Evolutionary conservation across 2,888 invertebrate species (phyloP), one percentile per base, ranked within the genome.

Genomic region (Cephus spinipes): DNA sequence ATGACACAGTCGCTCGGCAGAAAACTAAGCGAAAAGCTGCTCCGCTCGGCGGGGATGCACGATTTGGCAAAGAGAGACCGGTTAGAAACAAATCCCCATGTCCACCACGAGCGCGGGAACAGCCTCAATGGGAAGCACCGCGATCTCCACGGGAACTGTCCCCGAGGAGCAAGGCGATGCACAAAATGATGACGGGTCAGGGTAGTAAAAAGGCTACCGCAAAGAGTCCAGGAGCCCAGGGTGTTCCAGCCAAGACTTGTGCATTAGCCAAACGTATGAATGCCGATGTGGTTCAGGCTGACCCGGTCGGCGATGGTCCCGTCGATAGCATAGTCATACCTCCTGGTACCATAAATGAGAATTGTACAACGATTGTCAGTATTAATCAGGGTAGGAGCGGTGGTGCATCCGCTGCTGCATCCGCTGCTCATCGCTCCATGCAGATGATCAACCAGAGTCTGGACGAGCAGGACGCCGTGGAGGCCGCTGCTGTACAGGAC

Each of bases 251-350:
- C 31, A 85, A 81, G n/a, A 86, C 88, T 9, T 77, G 71, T 12
- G 83, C 88, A 69, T 79, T 87, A 11, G 89, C 89, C 0, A 83
- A 78, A 68, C 75, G 83, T 4, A 87, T 88, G 83, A 84, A 87
- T 73, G 90, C 90, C 1, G 87, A 89, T 12, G 79, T 89, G 31
- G 77, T 89, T 4, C 86, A 85, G 32, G 89, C 89, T 0, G 86
- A 87, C 23, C 86, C 87, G 0, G 79, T 89, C 31, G 84, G 84
- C 35, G 81, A 83, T 0, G 85, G 88, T 11, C 85, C 85, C 6
- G 82, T 90, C 11, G 86, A 85, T 31, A 87, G 85, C 31, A 81
- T 90, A 11, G 85, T 90, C 12, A 89, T 90, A 78, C 89, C 88
- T 23, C 86, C 90, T 9, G 89, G 88, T 23, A 74, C 83, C 4